Conservation (phyloP, 1,140 invertebrate genomes). For the Pseudomyrmex concolor region DNA sequence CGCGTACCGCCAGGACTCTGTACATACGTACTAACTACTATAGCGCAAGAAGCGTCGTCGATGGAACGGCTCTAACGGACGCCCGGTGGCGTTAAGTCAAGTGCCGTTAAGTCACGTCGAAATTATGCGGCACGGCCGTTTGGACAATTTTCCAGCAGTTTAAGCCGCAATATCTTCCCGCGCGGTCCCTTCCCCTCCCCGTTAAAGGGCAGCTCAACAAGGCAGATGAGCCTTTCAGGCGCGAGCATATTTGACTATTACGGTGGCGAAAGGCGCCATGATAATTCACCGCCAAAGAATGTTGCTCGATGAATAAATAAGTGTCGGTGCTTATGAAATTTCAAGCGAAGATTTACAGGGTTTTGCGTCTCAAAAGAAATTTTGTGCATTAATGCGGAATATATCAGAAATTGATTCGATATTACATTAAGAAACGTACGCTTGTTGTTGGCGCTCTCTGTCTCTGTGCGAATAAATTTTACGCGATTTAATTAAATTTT, state of each 20-base stretch:
- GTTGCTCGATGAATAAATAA: conserved; percentile 26
- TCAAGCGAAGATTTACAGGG: not conserved
- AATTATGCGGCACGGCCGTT: conserved; percentile 78
- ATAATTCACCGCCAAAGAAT: conserved; percentile 9
- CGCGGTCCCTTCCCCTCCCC: conserved; percentile 16
- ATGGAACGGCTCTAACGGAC: conserved; percentile 57
- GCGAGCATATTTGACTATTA: conserved; percentile 34
- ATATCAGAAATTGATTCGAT: not conserved
- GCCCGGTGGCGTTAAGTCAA: conserved; percentile 60
- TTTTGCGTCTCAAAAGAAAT: not conserved
- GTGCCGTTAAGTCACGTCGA: conserved; percentile 70
- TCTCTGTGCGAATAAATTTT: too few relatives aligned
- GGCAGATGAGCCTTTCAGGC: conserved; percentile 38
- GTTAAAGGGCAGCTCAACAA: conserved; percentile 21
- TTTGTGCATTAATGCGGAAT: not conserved
- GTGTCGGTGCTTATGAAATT: conserved; percentile 1
- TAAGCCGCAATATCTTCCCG: conserved; percentile 76
- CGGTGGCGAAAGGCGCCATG: not conserved
- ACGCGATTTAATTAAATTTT: conserved; percentile 26
- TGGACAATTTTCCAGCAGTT: conserved; percentile 82
- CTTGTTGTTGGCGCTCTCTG: too few relatives aligned
- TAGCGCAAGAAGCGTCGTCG: conserved; percentile 45
- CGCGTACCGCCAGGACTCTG: not conserved
- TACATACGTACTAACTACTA: conserved; percentile 6
- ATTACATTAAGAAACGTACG: not conserved